Evolutionary conservation across 2,888 invertebrate species (phyloP), one percentile per base, ranked within the genome.

Genomic region (Muschampia plurimacula): DNA sequence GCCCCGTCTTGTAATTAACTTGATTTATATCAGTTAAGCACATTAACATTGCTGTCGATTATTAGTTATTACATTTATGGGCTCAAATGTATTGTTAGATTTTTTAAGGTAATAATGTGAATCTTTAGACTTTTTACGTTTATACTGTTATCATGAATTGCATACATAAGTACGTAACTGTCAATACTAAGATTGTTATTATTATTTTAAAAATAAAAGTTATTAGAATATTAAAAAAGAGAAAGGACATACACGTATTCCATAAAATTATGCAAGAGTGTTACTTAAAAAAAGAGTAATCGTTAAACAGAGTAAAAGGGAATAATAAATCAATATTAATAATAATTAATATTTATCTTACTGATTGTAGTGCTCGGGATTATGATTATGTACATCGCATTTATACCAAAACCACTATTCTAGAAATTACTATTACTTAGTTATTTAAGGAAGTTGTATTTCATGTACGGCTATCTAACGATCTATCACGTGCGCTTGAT

Each of bases 391-490:
- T 28, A 28, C 57, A 57, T 70, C 67, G 73, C 74, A 64, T 22
- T 22, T 28, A 57, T 12, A 57, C 74, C 70, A 64, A 63, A 69
- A 62, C 69, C 63, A 64, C 69, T 55, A 64, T n/a, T 62, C 39
- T 15, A 64, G 15, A 57, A 69, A 55, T 69, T n/a, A 76, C 72
- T 76, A 72, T 73, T 78, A 71, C 68, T 64, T 52, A 52, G 7
- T 52, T 76, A 32, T 41, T 44, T 72, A 72, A 77, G 79, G 79
- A 82, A 79, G 78, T 76, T 65, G 74, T 79, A 77, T 75, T 76
- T 81, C 76, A 77, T 76, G 67, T 72, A 72, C 73, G 74, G 77
- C 73, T 77, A 77, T 77, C 76, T 77, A 74, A 73, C 73, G 66
- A 72, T 73, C 76, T 74, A 75, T 75, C 73, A 75, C 68, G 75